A percentile compares a stretch with the other conserved stretches of the same genome.
Conservation (phyloP, 2,113 vertebrate genomes). For the Puma concolor region DNA sequence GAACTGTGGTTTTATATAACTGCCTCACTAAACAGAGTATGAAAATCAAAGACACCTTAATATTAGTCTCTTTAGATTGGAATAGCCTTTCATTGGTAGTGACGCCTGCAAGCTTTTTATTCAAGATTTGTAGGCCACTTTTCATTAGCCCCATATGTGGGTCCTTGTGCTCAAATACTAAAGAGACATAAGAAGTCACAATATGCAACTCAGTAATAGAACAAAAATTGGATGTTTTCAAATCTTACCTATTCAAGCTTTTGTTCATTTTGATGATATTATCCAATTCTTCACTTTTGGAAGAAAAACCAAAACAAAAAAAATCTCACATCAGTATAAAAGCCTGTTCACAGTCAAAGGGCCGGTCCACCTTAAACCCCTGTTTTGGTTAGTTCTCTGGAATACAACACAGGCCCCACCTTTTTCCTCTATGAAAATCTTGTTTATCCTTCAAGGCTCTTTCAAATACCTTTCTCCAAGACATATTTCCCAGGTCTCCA, state of each 20-base stretch:
- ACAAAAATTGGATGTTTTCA: not conserved
- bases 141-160: not conserved
- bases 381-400: not conserved
- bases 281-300: slow-evolving; percentile 80
- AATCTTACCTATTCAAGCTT: slow-evolving; percentile 78
- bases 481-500: not conserved
- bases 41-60: slow-evolving; percentile 11
- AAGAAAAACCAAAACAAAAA: slow-evolving; percentile 40
- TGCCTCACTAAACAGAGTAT: not conserved
- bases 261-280: slow-evolving; percentile 79
- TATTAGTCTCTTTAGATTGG: not conserved
- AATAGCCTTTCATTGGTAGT: not conserved
- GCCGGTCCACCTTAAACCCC: not conserved
- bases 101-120: not conserved
- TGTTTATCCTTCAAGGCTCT: not conserved
- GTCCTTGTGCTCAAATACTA: not conserved
- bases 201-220: not conserved
- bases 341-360: not conserved
- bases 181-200: not conserved
- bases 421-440: not conserved
- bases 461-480: not conserved
- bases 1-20: not conserved
- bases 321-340: slow-evolving; percentile 44
- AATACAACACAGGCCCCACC: not conserved
- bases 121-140: not conserved